Conservation (phyloP, 2,888 invertebrate genomes). For the Dicranocentrus wangi region DNA sequence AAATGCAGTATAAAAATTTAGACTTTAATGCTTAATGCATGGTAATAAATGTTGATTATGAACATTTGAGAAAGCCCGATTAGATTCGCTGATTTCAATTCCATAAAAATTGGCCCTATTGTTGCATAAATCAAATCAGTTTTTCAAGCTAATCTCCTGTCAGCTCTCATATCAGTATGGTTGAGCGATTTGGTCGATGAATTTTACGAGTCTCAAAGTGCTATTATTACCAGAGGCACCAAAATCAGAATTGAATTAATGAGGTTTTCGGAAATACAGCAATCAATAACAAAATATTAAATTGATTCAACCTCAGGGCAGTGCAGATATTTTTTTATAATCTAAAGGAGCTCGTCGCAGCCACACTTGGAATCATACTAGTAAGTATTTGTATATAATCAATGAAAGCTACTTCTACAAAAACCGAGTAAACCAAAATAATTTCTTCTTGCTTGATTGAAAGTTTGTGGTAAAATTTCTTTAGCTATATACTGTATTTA, state of each 20-base stretch:
- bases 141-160: background rate
- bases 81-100: slow-evolving; percentile 41
- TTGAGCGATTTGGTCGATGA: slow-evolving; percentile 58
- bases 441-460: slow-evolving; percentile 56
- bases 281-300: slow-evolving; percentile 9
- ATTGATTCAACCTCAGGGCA: slow-evolving; percentile 20
- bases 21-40: background rate
- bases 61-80: slow-evolving; percentile 55
- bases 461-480: slow-evolving; percentile 57
- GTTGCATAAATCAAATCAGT: slow-evolving; percentile 15
- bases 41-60: slow-evolving; percentile 50
- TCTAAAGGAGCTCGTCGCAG: slow-evolving; percentile 42
- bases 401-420: slow-evolving; percentile 28
- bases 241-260: slow-evolving; percentile 6
- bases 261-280: background rate
- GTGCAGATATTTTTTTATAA: slow-evolving; percentile 36
- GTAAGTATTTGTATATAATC: slow-evolving; percentile 14
- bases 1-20: slow-evolving; percentile 42
- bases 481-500: slow-evolving; percentile 22
- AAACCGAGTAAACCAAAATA: slow-evolving; percentile 61
- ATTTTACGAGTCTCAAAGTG: slow-evolving; percentile 39
- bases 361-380: slow-evolving; percentile 35
- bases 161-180: slow-evolving; percentile 36
- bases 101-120: slow-evolving; percentile 43
- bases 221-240: slow-evolving; percentile 33